Evolutionary conservation across 2,888 invertebrate species (phyloP).

Genomic region (Reticulitermes lucifugus): DNA sequence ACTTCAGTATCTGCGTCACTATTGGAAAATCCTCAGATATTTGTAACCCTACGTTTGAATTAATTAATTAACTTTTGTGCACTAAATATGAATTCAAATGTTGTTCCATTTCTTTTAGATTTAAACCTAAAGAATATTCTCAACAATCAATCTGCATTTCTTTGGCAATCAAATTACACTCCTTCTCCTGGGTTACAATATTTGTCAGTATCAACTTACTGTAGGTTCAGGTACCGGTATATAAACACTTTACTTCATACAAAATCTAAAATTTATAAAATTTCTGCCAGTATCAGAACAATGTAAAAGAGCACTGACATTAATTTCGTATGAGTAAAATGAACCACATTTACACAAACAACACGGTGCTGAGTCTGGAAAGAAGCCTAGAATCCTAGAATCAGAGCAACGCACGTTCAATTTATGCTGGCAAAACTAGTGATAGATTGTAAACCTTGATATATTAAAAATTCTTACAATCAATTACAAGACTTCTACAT

Average conservation of each 20-base stretch:
- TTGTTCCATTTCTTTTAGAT: no score
- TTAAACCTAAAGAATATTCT: no score
- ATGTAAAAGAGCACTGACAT: neutral
- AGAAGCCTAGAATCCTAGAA: neutral
- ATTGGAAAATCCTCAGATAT: neutral
- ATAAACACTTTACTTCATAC: no score
- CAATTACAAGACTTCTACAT: neutral
- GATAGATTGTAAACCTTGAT: neutral
- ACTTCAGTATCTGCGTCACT: neutral
- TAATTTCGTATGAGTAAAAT: neutral
- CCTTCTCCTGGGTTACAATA: no score
- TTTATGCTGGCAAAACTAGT: neutral
- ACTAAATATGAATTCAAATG: no score
- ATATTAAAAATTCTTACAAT: neutral
- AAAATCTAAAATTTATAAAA: no score
- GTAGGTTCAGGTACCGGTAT: no score
- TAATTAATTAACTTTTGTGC: neutral
- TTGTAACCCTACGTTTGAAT: neutral
- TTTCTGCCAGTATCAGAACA: no score
- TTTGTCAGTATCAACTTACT: no score
- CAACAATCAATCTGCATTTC: no score
- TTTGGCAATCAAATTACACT: no score
- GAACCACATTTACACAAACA: neutral
- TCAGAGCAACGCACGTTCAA: neutral
- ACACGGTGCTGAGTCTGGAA: constrained; percentile 1